Conservation (phyloP, 2,888 invertebrate genomes). For the Lapara coniferarum region DNA sequence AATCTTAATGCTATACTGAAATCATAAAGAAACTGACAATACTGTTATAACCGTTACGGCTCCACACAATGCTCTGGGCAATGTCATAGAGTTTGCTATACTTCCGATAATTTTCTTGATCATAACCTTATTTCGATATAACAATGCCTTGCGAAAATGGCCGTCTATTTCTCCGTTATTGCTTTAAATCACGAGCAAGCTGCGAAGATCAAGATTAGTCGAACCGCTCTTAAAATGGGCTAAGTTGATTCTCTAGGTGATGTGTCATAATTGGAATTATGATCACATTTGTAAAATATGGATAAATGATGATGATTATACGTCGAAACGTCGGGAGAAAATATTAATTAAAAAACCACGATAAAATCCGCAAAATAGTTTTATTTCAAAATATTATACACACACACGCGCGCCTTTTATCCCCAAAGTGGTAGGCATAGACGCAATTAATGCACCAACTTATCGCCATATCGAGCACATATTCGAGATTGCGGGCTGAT, state of each 20-base stretch:
- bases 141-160: conserved; percentile 65
- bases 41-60: not conserved
- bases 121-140: conserved; percentile 42
- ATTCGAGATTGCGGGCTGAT: too few relatives aligned
- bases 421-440: too few relatives aligned
- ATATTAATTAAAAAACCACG: too few relatives aligned
- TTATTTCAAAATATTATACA: too few relatives aligned
- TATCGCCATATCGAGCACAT: too few relatives aligned
- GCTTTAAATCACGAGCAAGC: conserved; percentile 73
- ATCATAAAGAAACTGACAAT: not conserved
- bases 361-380: too few relatives aligned
- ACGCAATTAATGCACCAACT: too few relatives aligned
- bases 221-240: not conserved
- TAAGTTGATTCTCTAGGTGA: not conserved
- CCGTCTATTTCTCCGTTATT: conserved; percentile 70
- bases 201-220: conserved; percentile 67
- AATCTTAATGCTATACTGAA: not conserved
- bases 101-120: conserved; percentile 47
- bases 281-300: too few relatives aligned
- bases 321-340: too few relatives aligned
- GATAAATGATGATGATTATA: too few relatives aligned
- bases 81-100: conserved; percentile 28
- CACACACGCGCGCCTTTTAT: too few relatives aligned
- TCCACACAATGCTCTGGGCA: not conserved
- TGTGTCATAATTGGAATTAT: not conserved